Evolutionary conservation across 2,113 vertebrate genomes (phyloP).

Genomic region (Lepisosteus oculatus): DNA sequence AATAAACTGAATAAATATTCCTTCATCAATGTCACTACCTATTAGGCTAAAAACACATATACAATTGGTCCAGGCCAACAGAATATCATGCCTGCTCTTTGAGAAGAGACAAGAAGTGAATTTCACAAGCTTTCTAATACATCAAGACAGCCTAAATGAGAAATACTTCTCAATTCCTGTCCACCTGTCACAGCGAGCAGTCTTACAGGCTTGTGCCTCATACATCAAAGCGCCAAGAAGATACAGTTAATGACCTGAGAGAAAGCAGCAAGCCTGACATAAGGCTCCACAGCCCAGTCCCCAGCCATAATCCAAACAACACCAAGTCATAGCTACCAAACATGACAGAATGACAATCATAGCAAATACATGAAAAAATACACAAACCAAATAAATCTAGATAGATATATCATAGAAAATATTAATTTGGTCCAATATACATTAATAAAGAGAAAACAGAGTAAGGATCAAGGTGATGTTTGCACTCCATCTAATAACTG

Average conservation of each 20-base stretch:
- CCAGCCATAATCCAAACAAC: constrained; percentile 58
- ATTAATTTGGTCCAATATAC: constrained; percentile 72
- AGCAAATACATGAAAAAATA: constrained; percentile 41
- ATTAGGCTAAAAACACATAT: no score
- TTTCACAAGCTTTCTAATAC: no score
- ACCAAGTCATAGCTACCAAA: constrained; percentile 55
- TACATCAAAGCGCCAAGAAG: neutral
- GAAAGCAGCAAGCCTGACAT: constrained; percentile 29
- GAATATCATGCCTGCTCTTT: no score
- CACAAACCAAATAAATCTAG: constrained; percentile 46
- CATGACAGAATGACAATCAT: constrained; percentile 46
- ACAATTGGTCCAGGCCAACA: no score
- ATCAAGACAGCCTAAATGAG: no score
- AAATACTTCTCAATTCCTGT: no score
- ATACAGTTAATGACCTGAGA: constrained; percentile 8
- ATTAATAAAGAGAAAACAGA: constrained; percentile 55
- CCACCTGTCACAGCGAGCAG: no score
- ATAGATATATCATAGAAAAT: constrained; percentile 67
- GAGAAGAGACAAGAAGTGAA: no score
- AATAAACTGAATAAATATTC: no score
- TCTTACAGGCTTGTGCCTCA: no score
- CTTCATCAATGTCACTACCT: no score
- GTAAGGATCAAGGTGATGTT: constrained; percentile 28
- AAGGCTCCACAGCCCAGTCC: constrained; percentile 27
- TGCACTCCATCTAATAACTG: constrained; percentile 39